Conservation (phyloP, 2,888 invertebrate genomes). For the Hirtodrosophila duncani region DNA sequence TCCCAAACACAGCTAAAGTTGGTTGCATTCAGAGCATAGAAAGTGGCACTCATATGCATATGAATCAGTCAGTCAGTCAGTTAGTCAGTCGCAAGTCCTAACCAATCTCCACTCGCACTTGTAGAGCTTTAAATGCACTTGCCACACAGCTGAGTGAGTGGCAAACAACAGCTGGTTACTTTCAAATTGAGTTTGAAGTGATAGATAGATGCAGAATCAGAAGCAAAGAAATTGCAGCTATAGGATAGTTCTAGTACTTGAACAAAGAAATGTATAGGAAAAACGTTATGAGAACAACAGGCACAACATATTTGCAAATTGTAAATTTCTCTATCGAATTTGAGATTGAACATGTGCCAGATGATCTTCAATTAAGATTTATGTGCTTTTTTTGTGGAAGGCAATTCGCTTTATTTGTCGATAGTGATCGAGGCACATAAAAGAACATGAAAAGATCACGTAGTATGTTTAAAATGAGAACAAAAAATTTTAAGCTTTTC, state of each 20-base stretch:
- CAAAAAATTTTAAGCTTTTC: no score
- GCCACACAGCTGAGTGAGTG: conserved; percentile 17
- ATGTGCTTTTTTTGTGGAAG: conserved; percentile 43
- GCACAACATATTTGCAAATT: conserved; percentile 35
- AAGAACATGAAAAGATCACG: conserved; percentile 17
- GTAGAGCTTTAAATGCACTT: conserved; percentile 40
- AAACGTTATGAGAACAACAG: conserved; percentile 14
- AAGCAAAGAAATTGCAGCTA: background rate
- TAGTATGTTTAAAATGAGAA: conserved; percentile 3
- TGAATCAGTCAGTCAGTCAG: no score
- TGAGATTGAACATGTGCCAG: conserved; percentile 36
- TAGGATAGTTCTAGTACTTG: conserved; percentile 51
- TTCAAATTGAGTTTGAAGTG: conserved; percentile 43
- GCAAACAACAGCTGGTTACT: conserved; percentile 41
- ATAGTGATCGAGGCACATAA: conserved; percentile 18
- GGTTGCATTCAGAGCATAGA: conserved; percentile 43
- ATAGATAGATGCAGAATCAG: conserved; percentile 31
- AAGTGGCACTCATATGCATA: conserved; percentile 68
- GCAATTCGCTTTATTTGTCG: conserved; percentile 37
- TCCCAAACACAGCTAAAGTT: conserved; percentile 10
- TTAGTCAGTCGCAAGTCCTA: conserved; percentile 4
- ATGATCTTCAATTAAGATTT: conserved; percentile 62
- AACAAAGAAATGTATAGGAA: conserved; percentile 47
- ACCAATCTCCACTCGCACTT: conserved; percentile 21
- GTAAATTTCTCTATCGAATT: conserved; percentile 12